Evolutionary conservation across 2,888 invertebrate species (phyloP), one percentile per base, ranked within the genome.

Genomic region (Thumatha senex): DNA sequence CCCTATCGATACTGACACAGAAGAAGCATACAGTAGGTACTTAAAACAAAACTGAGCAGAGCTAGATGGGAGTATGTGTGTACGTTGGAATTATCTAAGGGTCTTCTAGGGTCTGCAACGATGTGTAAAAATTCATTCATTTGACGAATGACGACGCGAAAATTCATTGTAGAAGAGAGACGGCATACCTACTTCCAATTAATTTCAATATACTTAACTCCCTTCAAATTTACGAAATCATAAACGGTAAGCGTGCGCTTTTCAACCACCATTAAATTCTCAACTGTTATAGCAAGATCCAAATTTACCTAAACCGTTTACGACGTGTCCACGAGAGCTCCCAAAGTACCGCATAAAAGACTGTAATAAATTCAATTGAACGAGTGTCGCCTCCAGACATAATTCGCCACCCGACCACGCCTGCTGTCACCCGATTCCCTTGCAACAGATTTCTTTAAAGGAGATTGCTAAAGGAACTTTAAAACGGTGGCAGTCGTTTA

Each of bases 301-400:
- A 45, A 63, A 67, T 72, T 67, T 65, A 67, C 63, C 56, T 67
- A 69, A 69, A 71, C 54, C 60, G 63, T 69, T 69, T 67, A 67
- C 63, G 56, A 61, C 54, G 52, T 58, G 65, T 69, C 67, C 67
- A 52, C 56, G 54, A 51, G 55, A 54, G 55, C 58, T 49, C 42
- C 36, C 33, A 43, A 51, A 46, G 41, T 58, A 57, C 63, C 67
- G 61, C 71, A 74, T 76, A 80, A 78, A 79, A 75, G 77, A 72
- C 70, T 75, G 75, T 80, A 84, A 83, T 82, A 85, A 84, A 84
- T 84, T 83, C 77, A 81, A 82, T 83, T 76, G 79, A 78, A 78
- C 69, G 76, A 79, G 78, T 83, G 84, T 83, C 84, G 78, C 67
- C 70, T 59, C 67, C 77, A 83, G 79, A 78, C 74, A 80, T 78